Base-by-base conservation (phyloP, 2,888 invertebrate genomes). In the Anarsia innoxiella region DNA sequence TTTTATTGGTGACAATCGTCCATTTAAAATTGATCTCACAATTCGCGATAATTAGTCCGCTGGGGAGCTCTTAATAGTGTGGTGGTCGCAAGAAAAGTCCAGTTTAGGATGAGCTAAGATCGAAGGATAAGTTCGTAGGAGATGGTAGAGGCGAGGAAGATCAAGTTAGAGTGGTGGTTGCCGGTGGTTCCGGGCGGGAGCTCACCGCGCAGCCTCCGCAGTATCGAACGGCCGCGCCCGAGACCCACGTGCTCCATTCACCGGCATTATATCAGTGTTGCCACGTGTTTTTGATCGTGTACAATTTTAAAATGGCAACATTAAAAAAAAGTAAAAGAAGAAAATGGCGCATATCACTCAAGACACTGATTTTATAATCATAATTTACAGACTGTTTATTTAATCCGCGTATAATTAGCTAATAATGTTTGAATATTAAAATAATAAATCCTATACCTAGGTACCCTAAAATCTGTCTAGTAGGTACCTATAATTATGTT, bases 181-280 rank as follows among this genome's bases (percentile, higher is more conserved):
- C 48, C 46, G 50, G 49, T 53, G 46, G 57, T 49, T 52, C 59
- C 65, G 67, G 69, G 64, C 55, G 44, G 40, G 53, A 53, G 58
- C 68, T 60, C 66, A 64, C 53, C 58, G 75, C 75, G 75, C 75
- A 75, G 75, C 73, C 75, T 75, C 75, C 70, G 65, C 56, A 44
- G 46, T 76, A 76, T 76, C 66, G 75, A 76, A 60, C 75, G 73
- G 57, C 71, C 73, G 67, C 73, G 64, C 71, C 75, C 72, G 65
- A 48, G 42, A 39, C 44, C 66, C 68, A 72, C 69, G 71, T 71
- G 72, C 51, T 67, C 44, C 74, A 76, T 74, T 76, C 75, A 72
- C 61, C 59, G 63, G 59, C 49, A 49, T 56, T 51, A 46, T 43
- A 41, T 41, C 48, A 44, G n/a, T 25, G n/a, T 3, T 25, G n/a